Conservation (phyloP, 2,888 invertebrate genomes). For the Amphipoea oculea region DNA sequence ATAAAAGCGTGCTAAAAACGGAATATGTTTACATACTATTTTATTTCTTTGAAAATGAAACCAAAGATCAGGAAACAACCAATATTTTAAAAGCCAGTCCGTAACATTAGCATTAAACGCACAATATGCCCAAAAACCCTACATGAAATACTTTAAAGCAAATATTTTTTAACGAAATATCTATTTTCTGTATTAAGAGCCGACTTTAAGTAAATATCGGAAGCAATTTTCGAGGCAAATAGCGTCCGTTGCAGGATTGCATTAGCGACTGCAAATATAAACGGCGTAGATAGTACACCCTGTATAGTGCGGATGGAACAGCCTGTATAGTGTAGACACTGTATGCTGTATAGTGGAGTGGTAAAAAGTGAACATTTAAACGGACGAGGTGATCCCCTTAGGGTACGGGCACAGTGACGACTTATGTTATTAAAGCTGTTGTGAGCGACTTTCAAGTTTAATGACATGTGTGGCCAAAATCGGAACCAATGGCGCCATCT, state of each 20-base stretch:
- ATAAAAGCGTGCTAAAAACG: neutral
- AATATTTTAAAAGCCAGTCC: neutral
- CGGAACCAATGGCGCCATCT: neutral
- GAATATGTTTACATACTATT: no score
- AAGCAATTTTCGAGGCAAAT: slow-evolving; percentile 74
- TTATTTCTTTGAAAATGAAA: neutral
- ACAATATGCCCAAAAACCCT: slow-evolving; percentile 7
- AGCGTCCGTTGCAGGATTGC: slow-evolving; percentile 71
- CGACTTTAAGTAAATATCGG: slow-evolving; percentile 67
- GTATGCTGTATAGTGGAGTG: slow-evolving; percentile 35
- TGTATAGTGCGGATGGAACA: slow-evolving; percentile 37
- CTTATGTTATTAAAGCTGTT: slow-evolving; percentile 1
- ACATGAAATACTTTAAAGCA: neutral
- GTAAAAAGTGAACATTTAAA: slow-evolving; percentile 72
- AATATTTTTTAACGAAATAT: slow-evolving; percentile 27
- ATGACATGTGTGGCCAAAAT: neutral
- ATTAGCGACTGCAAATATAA: slow-evolving; percentile 70
- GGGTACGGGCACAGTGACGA: slow-evolving; percentile 37
- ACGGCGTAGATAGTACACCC: slow-evolving; percentile 26
- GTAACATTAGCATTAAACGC: neutral
- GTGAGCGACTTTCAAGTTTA: neutral
- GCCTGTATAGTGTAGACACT: slow-evolving; percentile 35
- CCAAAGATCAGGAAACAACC: neutral
- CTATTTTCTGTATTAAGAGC: slow-evolving; percentile 45
- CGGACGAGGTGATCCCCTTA: slow-evolving; percentile 61